Base-by-base conservation (phyloP, 2,888 invertebrate genomes). In the Drosophila rellima region DNA sequence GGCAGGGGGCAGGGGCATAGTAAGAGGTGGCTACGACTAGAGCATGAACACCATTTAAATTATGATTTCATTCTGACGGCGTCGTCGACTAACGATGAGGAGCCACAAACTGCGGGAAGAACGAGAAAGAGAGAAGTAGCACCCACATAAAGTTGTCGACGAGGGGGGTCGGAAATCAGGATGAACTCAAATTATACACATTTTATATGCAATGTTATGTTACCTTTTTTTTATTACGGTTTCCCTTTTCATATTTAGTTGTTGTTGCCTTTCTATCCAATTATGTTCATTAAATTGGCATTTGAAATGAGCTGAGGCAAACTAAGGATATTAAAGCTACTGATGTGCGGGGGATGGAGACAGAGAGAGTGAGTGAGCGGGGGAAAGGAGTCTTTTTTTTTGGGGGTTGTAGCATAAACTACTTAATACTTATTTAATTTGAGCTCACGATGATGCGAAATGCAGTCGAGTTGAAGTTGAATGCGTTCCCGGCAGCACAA, bases 221-320 rank as follows among this genome's bases (percentile, higher is more conserved):
- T 70, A 55, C 39, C 65, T 57, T 59, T 31, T 45, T 33, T 26
- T 29, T 23, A 18, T 39, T 66, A 52, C 37, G 29, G 40, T 31
- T 15, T 39, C 37, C 33, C 26, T 54, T n/a, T 35, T 18, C 6
- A 40, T 60, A 0, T 57, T 44, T 39, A 39, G 45, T 37, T 39
- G 47, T 45, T 60, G 42, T 66, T 57, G 48, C 17, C 37, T 61
- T 63, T 56, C 45, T 57, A 82, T 72, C 72, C 86, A 86, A 86
- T 86, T 88, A 86, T 82, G 78, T 74, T 88, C 86, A 88, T 88
- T 88, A 83, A 86, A 83, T 73, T 71, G 83, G 81, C 85, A 88
- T 85, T 85, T 80, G 74, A 73, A 82, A 82, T 74, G 73, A 62
- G 74, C 51, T 31, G 35, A 44, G 48, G 51, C 64, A 60, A 50